phyloP scores from a whole-genome alignment of 1,140 invertebrate genomes.

The Camponotus pennsylvanicus region DNA sequence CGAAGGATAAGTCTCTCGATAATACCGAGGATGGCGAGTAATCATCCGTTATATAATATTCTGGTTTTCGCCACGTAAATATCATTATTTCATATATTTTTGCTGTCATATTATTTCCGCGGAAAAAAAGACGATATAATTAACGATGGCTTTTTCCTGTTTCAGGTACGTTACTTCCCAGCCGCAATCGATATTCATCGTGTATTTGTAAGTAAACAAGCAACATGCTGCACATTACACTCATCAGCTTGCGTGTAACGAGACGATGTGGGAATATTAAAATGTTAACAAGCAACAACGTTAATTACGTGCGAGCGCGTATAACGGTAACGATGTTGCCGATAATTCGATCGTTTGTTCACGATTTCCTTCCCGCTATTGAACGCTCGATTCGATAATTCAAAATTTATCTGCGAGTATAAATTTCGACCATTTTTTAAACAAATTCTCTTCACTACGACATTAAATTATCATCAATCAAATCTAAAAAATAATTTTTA shows the following conservation, averaged over 20 bases:
- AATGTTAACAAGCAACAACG: constrained; percentile 46
- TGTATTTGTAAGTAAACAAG: constrained; percentile 42
- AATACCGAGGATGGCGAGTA: not conserved
- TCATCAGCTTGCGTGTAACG: constrained; percentile 35
- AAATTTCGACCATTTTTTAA: not conserved
- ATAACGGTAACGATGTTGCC: not conserved
- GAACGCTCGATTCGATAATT: constrained; percentile 14
- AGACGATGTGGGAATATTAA: constrained; percentile 36
- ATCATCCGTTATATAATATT: constrained; percentile 11
- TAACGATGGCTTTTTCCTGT: constrained; percentile 30
- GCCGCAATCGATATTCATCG: constrained; percentile 16
- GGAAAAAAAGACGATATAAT: constrained; percentile 7
- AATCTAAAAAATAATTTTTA: not conserved
- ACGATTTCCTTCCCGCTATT: not conserved
- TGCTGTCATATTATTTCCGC: constrained; percentile 1
- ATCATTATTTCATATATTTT: constrained; percentile 14
- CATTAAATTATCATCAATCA: no score
- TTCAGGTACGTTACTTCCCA: constrained; percentile 51
- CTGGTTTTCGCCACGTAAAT: not conserved
- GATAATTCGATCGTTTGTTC: constrained; percentile 13
- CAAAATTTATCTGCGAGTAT: not conserved
- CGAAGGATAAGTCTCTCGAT: not conserved
- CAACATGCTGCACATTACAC: not conserved
- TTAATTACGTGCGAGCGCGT: constrained; percentile 25
- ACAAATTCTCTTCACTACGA: not conserved